These are phyloP conservation scores for Selenia dentaria DNA, from an alignment of 2,888 invertebrate species.

Conservation along the genomic window DNA sequence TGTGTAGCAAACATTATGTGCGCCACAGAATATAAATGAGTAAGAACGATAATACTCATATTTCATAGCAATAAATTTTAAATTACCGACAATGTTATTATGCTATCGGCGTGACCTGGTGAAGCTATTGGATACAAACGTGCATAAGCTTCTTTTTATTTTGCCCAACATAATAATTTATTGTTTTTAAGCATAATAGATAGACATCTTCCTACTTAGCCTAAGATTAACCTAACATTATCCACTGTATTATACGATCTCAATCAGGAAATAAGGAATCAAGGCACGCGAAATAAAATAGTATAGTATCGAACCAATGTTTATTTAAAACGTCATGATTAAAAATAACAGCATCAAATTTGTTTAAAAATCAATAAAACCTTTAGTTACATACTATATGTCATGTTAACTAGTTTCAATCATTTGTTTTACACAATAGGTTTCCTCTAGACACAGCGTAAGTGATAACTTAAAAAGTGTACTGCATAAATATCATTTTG, in stretches of 20 bases:
- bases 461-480: conserved; percentile 23
- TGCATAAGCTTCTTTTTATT: conserved; percentile 20
- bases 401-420: conserved; percentile 49
- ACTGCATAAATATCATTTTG: conserved; percentile 16
- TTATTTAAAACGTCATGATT: conserved; percentile 81
- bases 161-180: conserved; percentile 6
- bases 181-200: conserved; percentile 8
- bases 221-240: background rate
- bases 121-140: conserved; percentile 25
- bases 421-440: background rate
- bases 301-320: conserved; percentile 60
- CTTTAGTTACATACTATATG: conserved; percentile 46
- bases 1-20: conserved; percentile 18
- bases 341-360: conserved; percentile 76
- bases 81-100: conserved; percentile 33
- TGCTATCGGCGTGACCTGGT: conserved; percentile 31
- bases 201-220: conserved; percentile 1
- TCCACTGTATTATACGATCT: too few species aligned
- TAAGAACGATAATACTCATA: conserved; percentile 26
- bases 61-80: conserved; percentile 36
- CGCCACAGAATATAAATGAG: conserved; percentile 7
- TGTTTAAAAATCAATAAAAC: conserved; percentile 68
- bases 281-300: too few species aligned
- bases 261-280: too few species aligned
- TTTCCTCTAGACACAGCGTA: conserved; percentile 10